Conservation (phyloP, 2,113 vertebrate genomes). For the Todiramphus chloris region DNA sequence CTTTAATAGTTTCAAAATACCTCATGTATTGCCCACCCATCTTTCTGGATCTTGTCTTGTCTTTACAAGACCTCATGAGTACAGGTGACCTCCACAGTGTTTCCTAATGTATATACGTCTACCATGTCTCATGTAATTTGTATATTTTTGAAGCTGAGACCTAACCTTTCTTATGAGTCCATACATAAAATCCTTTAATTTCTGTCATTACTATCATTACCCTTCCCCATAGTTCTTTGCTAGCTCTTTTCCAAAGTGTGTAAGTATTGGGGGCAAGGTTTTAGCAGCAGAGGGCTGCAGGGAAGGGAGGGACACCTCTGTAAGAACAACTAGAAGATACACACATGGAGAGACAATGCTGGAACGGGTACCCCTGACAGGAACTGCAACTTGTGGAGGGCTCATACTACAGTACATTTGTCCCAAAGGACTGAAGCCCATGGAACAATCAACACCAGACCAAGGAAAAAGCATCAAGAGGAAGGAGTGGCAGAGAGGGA, state of each 20-base stretch:
- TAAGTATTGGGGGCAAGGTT: background rate
- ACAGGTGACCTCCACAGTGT: background rate
- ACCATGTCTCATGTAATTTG: background rate
- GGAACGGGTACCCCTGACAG: background rate
- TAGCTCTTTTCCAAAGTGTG: background rate
- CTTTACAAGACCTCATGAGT: background rate
- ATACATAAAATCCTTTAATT: background rate
- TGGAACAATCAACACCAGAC: background rate
- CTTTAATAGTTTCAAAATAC: background rate
- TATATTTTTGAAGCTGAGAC: background rate
- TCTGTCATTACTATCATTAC: background rate
- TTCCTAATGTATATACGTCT: background rate
- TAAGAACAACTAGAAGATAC: background rate
- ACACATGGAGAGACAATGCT: background rate
- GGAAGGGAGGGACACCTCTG: background rate
- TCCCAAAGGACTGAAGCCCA: background rate
- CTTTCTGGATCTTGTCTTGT: background rate
- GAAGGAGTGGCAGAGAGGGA: background rate
- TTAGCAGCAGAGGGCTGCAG: background rate
- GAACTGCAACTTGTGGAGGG: background rate
- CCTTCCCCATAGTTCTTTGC: background rate
- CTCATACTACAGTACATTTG: background rate
- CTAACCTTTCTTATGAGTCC: background rate
- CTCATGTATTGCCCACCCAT: background rate
- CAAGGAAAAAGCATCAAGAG: background rate